Percentiles rank a stretch among this genome's conserved stretches.
Evolutionary conservation across 2,888 invertebrate species (phyloP).

Genomic region (Heliconius hortense): DNA sequence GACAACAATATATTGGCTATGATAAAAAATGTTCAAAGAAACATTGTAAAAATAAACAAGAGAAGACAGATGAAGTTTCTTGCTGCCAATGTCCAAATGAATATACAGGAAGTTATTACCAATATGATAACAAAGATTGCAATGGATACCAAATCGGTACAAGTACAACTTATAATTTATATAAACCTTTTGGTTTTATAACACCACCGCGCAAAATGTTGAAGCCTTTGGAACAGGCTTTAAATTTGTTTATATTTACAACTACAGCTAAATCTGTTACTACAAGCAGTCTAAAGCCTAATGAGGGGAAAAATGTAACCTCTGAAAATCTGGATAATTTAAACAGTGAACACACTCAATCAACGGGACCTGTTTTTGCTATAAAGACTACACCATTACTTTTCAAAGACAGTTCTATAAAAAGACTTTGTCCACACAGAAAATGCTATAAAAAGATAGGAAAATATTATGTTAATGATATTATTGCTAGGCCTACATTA

Average conservation of each 20-base stretch:
- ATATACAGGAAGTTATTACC: background rate
- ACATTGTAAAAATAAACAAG: conserved; percentile 9
- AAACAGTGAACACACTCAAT: no score
- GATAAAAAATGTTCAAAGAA: conserved; percentile 41
- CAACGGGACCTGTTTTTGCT: background rate
- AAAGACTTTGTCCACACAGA: conserved; percentile 15
- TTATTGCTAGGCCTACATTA: conserved; percentile 38
- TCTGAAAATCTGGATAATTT: no score
- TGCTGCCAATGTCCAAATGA: conserved; percentile 7
- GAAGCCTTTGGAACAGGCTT: background rate
- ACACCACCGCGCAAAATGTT: background rate
- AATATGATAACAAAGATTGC: background rate
- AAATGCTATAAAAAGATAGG: conserved; percentile 33
- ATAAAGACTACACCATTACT: background rate
- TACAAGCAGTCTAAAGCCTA: no score
- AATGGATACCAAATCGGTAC: background rate
- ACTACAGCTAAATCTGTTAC: background rate
- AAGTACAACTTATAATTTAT: no score
- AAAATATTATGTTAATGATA: conserved; percentile 33
- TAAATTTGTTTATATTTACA: background rate
- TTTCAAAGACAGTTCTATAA: conserved; percentile 5
- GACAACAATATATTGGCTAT: conserved; percentile 7
- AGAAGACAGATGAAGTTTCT: background rate
- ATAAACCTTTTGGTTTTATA: no score
- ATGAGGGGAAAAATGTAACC: no score